Conservation (phyloP, 1,140 invertebrate genomes). For the Eriocheir sinensis region DNA sequence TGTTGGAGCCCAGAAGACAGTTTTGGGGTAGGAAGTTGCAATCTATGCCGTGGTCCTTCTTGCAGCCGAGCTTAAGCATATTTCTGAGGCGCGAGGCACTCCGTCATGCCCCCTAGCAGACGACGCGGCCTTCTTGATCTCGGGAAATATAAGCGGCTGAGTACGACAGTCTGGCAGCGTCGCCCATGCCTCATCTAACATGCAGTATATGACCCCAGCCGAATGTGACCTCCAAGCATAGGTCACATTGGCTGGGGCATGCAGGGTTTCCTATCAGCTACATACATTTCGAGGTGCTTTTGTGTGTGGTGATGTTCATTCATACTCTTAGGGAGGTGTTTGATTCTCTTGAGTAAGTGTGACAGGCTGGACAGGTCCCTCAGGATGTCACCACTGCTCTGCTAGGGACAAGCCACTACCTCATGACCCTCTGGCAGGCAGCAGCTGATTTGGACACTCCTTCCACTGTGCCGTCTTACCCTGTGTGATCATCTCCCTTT, state of each 20-base stretch:
- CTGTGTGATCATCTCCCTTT: constrained; percentile 65
- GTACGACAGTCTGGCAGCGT: too few relatives aligned
- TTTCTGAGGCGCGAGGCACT: constrained; percentile 56
- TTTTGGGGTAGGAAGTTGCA: too few relatives aligned
- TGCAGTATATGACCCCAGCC: neutral
- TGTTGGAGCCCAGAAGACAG: too few relatives aligned
- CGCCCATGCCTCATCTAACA: neutral
- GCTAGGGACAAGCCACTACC: constrained; percentile 58
- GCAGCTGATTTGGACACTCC: constrained; percentile 59
- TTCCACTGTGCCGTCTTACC: constrained; percentile 59
- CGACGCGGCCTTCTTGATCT: constrained; percentile 39
- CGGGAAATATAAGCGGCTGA: too few relatives aligned
- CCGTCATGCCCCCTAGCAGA: constrained; percentile 68
- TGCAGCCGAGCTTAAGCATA: constrained; percentile 89
- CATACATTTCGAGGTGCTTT: neutral
- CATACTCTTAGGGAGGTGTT: neutral
- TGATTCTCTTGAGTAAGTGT: neutral
- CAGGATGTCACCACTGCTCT: neutral
- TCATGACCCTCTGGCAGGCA: constrained; percentile 53
- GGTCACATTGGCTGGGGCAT: neutral
- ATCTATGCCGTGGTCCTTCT: constrained; percentile 92
- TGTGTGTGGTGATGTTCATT: neutral
- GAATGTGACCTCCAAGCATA: neutral
- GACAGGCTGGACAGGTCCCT: neutral
- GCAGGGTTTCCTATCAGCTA: neutral